Evolutionary conservation across 2,797 vertebrate species (phyloP).

Genomic region (Oreonectes daqikongensis): DNA sequence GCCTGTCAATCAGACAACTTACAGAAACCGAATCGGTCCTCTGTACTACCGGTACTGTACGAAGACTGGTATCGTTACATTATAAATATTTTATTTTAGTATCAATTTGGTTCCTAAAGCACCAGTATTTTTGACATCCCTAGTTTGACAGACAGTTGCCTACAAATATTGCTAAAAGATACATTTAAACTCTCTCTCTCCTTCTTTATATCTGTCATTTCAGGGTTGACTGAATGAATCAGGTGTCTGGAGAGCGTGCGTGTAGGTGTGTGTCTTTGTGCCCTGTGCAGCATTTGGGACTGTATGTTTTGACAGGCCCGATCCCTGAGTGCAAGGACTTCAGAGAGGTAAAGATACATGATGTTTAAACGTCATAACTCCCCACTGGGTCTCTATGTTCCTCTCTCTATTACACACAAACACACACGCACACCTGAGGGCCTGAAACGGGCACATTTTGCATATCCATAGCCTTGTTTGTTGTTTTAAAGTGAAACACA

Average conservation of each 20-base stretch:
- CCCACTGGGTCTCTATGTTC: slow-evolving; percentile 24
- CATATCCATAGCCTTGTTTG: slow-evolving; percentile 33
- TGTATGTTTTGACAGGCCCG: slow-evolving; percentile 59
- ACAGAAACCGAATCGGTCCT: background rate
- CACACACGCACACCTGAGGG: slow-evolving; percentile 31
- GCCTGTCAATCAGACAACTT: background rate
- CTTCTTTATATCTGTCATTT: slow-evolving; percentile 43
- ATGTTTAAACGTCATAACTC: slow-evolving; percentile 53
- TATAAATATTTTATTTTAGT: background rate
- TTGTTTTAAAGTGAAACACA: slow-evolving; percentile 34
- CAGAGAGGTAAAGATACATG: slow-evolving; percentile 58
- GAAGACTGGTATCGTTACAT: background rate
- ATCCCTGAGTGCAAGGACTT: slow-evolving; percentile 54
- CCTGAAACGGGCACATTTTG: slow-evolving; percentile 19
- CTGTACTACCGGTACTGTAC: background rate
- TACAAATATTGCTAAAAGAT: slow-evolving; percentile 55
- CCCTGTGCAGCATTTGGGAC: slow-evolving; percentile 45
- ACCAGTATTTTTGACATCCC: background rate
- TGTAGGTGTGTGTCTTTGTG: slow-evolving; percentile 38
- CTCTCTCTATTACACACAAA: slow-evolving; percentile 23
- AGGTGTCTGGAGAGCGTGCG: slow-evolving; percentile 42
- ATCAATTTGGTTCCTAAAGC: background rate
- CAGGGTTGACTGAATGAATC: slow-evolving; percentile 53
- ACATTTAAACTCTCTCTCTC: slow-evolving; percentile 35
- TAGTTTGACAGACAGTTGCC: slow-evolving; percentile 3